phyloP scores from a whole-genome alignment of 2,888 invertebrate genomes.

The Dryobotodes eremita region DNA sequence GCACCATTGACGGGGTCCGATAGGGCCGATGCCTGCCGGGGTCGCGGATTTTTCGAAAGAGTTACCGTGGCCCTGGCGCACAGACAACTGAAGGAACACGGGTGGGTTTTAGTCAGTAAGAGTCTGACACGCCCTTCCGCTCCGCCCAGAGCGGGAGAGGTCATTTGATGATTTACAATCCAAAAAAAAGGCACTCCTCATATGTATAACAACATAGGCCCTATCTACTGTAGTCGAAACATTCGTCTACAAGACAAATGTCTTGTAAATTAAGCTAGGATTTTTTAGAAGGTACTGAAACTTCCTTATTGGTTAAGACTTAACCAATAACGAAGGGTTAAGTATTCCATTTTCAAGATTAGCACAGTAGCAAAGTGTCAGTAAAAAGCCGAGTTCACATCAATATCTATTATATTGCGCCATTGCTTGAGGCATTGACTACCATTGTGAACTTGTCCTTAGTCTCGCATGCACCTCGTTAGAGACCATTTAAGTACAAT shows the following conservation, averaged over 20 bases:
- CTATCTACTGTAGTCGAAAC: background rate
- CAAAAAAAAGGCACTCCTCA: background rate
- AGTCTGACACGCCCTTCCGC: too few species aligned
- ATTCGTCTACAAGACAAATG: background rate
- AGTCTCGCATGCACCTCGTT: conserved; percentile 67
- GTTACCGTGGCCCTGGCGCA: too few species aligned
- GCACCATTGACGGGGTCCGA: too few species aligned
- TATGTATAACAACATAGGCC: background rate
- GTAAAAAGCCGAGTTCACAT: conserved; percentile 5
- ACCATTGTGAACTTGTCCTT: conserved; percentile 25
- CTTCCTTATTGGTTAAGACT: too few species aligned
- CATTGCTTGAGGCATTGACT: background rate
- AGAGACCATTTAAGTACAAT: conserved; percentile 64
- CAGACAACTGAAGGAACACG: too few species aligned
- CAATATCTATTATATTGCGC: background rate
- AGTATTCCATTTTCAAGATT: background rate
- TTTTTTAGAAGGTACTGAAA: background rate
- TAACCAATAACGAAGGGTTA: too few species aligned
- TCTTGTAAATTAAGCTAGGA: background rate
- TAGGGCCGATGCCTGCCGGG: too few species aligned
- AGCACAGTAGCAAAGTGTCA: background rate
- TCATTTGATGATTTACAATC: too few species aligned
- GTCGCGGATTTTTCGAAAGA: too few species aligned
- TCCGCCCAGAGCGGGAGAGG: too few species aligned
- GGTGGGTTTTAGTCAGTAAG: too few species aligned